Base-by-base conservation (phyloP, 2,113 vertebrate genomes). In the Regulus satrapa region DNA sequence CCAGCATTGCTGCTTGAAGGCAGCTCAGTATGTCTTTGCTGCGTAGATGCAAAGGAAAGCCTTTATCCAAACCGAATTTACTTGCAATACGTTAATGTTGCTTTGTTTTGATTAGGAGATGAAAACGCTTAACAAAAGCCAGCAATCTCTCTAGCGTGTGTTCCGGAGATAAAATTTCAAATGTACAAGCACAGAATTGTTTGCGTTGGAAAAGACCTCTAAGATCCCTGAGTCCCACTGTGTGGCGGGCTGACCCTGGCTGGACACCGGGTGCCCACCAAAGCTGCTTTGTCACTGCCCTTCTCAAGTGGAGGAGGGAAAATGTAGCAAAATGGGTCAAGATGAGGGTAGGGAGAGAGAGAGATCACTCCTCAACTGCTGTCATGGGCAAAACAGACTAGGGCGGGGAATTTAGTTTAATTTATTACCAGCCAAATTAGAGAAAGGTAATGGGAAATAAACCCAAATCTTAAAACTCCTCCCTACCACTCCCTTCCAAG, bases 1-100 rank as follows among this genome's bases (percentile, higher is more conserved):
- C 78, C 18, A 16, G 74, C 54, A 10, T 13, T 68, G 78, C 74
- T 79, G 54, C 78, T 93, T 92, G 62, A 93, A 77, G 91, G 82
- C 88, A 92, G 55, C 82, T 90, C 64, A 25, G 55, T 34, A 19
- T 52, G 31, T 52, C 88, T 89, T 67, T 87, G 51, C 59, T 54
- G 52, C 55, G 51, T 66, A 77, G 51, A 46, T 68, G 20, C 31
- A 68, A 67, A 36, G 74, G 25, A 85, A 86, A 74, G 71, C 36
- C 49, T 89, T 92, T 76, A 49, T 34, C 31, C 23, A n/a, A 64
- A 8, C 49, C 40, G 18, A 9, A 29, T 12, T 64, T 7, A 6
- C 24, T 75, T 56, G 28, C 38, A 66, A 4, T 59, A 66, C 38
- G 18, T 74, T 86, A 80, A 61, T 59, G 26, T 45, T 68, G 43